phyloP scores from a whole-genome alignment of 1,140 invertebrate genomes.

The Cecropterus lyciades region DNA sequence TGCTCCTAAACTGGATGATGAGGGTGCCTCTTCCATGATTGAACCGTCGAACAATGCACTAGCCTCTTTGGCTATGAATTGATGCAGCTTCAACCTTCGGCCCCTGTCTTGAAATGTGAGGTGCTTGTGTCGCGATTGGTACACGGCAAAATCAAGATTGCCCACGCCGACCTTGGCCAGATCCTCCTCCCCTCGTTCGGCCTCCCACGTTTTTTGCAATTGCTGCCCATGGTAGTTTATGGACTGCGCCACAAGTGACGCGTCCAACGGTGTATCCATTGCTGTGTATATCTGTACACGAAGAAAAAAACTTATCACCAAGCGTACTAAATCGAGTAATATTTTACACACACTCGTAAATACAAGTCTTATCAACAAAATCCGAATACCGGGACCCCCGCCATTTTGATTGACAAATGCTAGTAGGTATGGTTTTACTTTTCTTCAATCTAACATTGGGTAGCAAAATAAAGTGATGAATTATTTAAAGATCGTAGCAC shows the following conservation, averaged over 20 bases:
- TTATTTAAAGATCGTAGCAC: not conserved
- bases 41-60: slow-evolving; percentile 87
- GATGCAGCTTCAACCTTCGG: slow-evolving; percentile 92
- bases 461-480: not conserved
- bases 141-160: slow-evolving; percentile 89
- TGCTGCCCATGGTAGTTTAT: slow-evolving; percentile 94
- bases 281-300: slow-evolving; percentile 21
- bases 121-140: slow-evolving; percentile 90
- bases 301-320: slow-evolving; percentile 29
- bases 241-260: slow-evolving; percentile 88
- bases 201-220: slow-evolving; percentile 93
- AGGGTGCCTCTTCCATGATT: slow-evolving; percentile 82
- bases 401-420: slow-evolving; percentile 7
- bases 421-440: not conserved
- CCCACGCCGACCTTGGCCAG: slow-evolving; percentile 88
- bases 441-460: too few species aligned
- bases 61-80: slow-evolving; percentile 93
- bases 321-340: not conserved
- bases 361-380: not conserved
- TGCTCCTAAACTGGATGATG: slow-evolving; percentile 71
- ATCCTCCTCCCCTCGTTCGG: slow-evolving; percentile 90
- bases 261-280: slow-evolving; percentile 86
- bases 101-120: slow-evolving; percentile 92
- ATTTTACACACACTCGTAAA: not conserved
- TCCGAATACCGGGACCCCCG: not conserved